phyloP scores from a whole-genome alignment of 2,113 vertebrate species.

The Mellivora capensis region DNA sequence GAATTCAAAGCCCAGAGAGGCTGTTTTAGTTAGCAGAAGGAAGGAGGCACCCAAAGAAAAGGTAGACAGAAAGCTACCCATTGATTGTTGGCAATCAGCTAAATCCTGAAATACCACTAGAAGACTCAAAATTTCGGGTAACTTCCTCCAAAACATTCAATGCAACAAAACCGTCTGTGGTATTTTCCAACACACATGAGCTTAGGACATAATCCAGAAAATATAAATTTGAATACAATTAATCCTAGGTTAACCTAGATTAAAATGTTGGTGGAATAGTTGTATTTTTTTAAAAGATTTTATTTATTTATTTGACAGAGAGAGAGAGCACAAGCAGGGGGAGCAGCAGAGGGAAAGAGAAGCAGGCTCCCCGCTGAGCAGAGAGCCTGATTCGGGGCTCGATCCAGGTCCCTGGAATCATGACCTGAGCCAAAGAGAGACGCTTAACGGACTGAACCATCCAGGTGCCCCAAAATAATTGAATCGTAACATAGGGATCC shows the following conservation, averaged over 20 bases:
- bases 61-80: background rate
- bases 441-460: background rate
- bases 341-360: too few species aligned
- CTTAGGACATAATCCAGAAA: background rate
- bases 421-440: background rate
- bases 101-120: background rate
- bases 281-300: background rate
- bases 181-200: background rate
- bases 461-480: background rate
- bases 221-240: background rate
- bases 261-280: background rate
- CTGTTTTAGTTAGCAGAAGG: background rate
- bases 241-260: constrained; percentile 9
- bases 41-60: background rate
- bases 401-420: too few species aligned
- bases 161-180: background rate
- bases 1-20: background rate
- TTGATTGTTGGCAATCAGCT: background rate
- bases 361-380: too few species aligned
- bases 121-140: background rate
- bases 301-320: too few species aligned
- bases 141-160: background rate
- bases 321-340: too few species aligned
- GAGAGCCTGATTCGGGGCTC: too few species aligned
- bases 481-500: constrained; percentile 5